Base-by-base conservation (phyloP, 2,113 vertebrate species). In the Scytalopus superciliaris region DNA sequence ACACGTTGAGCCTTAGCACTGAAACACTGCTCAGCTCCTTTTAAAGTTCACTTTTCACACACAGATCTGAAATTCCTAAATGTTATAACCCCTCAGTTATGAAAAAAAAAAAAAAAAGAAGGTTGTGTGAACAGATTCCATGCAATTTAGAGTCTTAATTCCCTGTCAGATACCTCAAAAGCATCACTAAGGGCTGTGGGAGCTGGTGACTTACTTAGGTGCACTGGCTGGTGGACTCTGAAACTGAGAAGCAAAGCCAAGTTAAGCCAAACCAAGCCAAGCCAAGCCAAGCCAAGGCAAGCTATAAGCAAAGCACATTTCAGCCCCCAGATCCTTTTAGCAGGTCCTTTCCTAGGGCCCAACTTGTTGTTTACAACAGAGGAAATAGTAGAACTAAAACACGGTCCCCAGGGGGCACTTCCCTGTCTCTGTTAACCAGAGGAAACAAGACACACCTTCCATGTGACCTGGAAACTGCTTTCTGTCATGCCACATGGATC, bases 321-420 rank as follows among this genome's bases (percentile, higher is more conserved):
- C 62, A 73, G 39, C 27, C 19, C 80, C 39, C 49, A 62, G 69
- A 82, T 89, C 49, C 49, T 53, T 94, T 84, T 27, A 87, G 42
- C 81, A 89, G 53, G 55, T 69, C 70, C 27, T 93, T 94, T 94
- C 70, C 63, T 50, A 85, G 87, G 87, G 70, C 89, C 94, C 49
- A 85, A 39, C 28, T 84, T 84, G n/a, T 88, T 96, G 91, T 96
- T 96, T 96, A 95, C 91, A 93, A 79, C 50, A 95, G 73, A 96
- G 95, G 93, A 96, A 96, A 79, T 66, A 66, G 3, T 93, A 89
- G 50, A 90, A 28, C 57, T 80, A 30, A 83, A 85, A 89, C 44
- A 33, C 5, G 3, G 79, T 93, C 84, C 87, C 90, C 68, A 57
- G 91, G 92, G 94, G 70, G 39, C 53, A 57, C 74, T 93, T 96